Conservation (phyloP, 2,113 vertebrate species). For the Mesembrinibis cayennensis region DNA sequence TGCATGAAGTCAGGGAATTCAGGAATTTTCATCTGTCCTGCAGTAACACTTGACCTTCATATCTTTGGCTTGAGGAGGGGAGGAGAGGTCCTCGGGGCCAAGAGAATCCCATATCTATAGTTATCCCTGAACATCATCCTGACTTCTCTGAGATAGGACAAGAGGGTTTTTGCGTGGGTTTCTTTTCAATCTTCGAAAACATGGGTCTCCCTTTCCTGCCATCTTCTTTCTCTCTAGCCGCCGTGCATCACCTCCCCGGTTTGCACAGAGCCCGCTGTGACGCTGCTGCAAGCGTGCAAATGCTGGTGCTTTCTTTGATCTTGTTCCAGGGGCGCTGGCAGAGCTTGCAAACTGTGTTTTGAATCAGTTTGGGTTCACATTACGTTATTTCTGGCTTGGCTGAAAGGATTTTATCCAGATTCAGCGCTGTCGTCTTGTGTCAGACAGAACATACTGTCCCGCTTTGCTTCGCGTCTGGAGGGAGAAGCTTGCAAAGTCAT, state of each 20-base stretch:
- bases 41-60: neutral
- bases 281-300: neutral
- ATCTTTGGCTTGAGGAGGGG: neutral
- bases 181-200: neutral
- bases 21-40: neutral
- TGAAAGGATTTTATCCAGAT: neutral
- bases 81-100: neutral
- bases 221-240: neutral
- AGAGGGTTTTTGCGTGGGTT: accelerated
- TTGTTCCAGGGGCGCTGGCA: neutral
- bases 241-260: neutral
- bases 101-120: neutral
- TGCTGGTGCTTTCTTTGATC: neutral
- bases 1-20: neutral
- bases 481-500: neutral
- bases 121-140: neutral
- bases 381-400: neutral
- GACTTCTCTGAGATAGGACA: neutral
- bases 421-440: neutral
- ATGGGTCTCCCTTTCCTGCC: neutral
- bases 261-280: neutral
- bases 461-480: neutral
- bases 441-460: neutral
- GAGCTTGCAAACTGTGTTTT: neutral
- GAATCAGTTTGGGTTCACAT: neutral